Percentiles rank a stretch among this genome's conserved stretches.
Conservation (phyloP, 2,797 vertebrate species). For the Pteronotus mesoamericanus region DNA sequence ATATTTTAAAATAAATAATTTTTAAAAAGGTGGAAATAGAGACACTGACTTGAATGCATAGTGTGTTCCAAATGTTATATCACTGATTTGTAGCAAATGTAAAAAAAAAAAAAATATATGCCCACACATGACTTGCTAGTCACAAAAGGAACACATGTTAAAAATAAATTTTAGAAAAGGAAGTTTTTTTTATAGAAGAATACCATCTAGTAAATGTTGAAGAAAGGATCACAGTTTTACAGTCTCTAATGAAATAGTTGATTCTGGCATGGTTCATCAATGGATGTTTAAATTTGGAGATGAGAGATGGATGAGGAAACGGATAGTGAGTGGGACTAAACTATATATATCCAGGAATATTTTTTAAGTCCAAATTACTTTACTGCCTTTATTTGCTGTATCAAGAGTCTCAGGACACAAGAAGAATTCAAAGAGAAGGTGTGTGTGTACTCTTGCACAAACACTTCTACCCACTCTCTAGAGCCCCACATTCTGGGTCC, state of each 20-base stretch:
- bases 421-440: background rate
- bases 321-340: background rate
- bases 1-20: no score
- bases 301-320: background rate
- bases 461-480: background rate
- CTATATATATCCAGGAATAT: background rate
- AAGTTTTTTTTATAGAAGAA: background rate
- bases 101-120: background rate
- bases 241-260: background rate
- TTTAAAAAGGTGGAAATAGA: background rate
- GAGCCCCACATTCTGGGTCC: background rate
- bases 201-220: background rate
- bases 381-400: background rate
- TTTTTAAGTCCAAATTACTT: background rate
- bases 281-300: background rate
- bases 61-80: background rate
- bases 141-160: background rate
- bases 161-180: background rate
- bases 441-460: background rate
- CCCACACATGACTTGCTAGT: background rate
- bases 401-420: background rate
- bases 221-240: background rate
- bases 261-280: background rate
- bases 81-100: background rate
- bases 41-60: background rate